Evolutionary conservation across 2,797 vertebrate species (phyloP).

Genomic region (Parauchenoglanis ngamensis): DNA sequence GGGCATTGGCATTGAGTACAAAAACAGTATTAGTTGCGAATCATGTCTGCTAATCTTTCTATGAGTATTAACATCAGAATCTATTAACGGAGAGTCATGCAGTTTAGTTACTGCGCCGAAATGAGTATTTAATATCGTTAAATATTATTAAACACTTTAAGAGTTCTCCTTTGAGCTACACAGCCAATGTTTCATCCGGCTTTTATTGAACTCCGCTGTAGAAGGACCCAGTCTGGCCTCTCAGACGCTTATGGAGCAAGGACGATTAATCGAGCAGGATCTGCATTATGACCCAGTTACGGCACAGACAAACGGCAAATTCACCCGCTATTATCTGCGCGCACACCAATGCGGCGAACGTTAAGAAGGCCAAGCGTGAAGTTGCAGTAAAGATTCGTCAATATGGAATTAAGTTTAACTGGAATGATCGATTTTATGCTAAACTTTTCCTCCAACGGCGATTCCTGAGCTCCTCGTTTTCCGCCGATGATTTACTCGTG

Average conservation of each 20-base stretch:
- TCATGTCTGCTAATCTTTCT: not conserved
- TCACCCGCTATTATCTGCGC: slow-evolving; percentile 37
- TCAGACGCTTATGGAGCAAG: not conserved
- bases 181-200: not conserved
- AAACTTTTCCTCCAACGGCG: slow-evolving; percentile 35
- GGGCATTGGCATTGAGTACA: too few relatives aligned
- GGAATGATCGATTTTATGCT: slow-evolving; percentile 69
- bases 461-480: slow-evolving; percentile 12
- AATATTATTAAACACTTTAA: not conserved
- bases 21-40: not conserved
- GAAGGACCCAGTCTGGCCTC: not conserved
- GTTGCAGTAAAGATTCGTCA: slow-evolving; percentile 67
- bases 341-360: slow-evolving; percentile 25
- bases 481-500: slow-evolving; percentile 26
- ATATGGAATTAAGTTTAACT: slow-evolving; percentile 71
- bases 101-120: not conserved
- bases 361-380: slow-evolving; percentile 46
- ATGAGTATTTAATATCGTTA: not conserved
- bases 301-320: not conserved
- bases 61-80: not conserved
- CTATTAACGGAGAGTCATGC: not conserved
- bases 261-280: slow-evolving; percentile 16
- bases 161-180: not conserved
- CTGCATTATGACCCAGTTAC: slow-evolving; percentile 19
- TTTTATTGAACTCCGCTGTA: not conserved